These are phyloP conservation scores for Neofelis nebulosa DNA, from an alignment of 2,113 vertebrate genomes.

Conservation along the genomic window DNA sequence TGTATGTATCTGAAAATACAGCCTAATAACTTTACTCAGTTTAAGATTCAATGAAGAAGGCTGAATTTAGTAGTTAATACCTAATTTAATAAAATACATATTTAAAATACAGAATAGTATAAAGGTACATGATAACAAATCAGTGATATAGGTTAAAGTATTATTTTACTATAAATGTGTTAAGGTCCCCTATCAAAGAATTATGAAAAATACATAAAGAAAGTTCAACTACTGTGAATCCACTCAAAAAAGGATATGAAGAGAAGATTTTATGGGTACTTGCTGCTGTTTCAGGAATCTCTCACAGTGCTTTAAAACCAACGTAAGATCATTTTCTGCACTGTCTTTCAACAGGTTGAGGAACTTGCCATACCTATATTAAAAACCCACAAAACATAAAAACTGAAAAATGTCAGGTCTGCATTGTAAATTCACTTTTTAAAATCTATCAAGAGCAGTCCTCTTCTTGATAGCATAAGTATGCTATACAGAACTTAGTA, in stretches of 20 bases:
- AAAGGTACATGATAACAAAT: background rate
- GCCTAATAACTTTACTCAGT: conserved; percentile 2
- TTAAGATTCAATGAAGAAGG: background rate
- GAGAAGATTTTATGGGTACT: conserved; percentile 81
- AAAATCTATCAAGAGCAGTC: background rate
- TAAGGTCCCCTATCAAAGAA: background rate
- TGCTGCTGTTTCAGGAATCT: conserved; percentile 89
- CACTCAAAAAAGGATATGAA: conserved; percentile 91
- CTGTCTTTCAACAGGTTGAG: conserved; percentile 87
- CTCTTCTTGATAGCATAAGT: background rate
- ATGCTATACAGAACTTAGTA: background rate
- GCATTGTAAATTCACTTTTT: background rate
- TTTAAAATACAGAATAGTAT: conserved; percentile 20
- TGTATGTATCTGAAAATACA: background rate
- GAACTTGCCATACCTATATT: conserved; percentile 90
- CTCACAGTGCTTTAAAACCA: conserved; percentile 89
- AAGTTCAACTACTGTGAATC: conserved; percentile 16
- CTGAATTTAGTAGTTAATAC: background rate
- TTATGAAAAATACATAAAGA: background rate
- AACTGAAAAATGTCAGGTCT: background rate
- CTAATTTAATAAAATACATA: conserved; percentile 12
- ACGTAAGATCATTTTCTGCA: conserved; percentile 83
- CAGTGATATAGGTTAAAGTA: conserved; percentile 3
- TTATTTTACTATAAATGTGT: background rate
- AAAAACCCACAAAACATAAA: conserved; percentile 46